These are phyloP conservation scores for Dipus sagitta DNA, from an alignment of 2,797 vertebrate species.

Conservation along the genomic window DNA sequence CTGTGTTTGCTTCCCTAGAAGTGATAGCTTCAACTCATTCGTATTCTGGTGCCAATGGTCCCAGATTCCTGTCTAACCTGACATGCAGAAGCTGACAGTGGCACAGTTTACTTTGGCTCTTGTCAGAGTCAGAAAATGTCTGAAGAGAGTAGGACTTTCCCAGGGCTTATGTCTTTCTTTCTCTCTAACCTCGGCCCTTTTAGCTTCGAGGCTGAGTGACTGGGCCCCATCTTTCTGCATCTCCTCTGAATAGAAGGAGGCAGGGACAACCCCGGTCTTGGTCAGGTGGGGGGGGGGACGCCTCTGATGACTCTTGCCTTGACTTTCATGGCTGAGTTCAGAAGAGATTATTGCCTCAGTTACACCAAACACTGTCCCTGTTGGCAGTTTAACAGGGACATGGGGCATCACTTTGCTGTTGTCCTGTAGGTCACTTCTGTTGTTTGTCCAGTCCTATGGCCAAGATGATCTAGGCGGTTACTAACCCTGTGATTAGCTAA, in stretches of 20 bases:
- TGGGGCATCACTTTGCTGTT: background rate
- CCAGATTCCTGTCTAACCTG: background rate
- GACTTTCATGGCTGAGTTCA: background rate
- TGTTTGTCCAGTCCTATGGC: slow-evolving; percentile 44
- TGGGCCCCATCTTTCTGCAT: too few relatives aligned
- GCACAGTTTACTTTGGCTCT: background rate
- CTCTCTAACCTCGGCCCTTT: background rate
- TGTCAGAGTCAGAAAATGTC: background rate
- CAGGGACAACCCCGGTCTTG: background rate
- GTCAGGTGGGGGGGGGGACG: background rate
- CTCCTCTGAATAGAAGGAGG: background rate
- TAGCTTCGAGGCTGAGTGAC: slow-evolving; percentile 13
- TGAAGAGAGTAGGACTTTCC: slow-evolving; percentile 1
- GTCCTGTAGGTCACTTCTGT: background rate
- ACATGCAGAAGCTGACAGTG: background rate
- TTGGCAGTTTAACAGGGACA: slow-evolving; percentile 23
- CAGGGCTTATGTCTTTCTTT: slow-evolving; percentile 10
- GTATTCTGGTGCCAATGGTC: background rate
- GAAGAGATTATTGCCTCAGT: slow-evolving; percentile 32
- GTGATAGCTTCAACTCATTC: background rate
- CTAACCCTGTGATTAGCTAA: slow-evolving; percentile 50
- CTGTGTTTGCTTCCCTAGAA: background rate
- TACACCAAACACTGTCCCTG: background rate
- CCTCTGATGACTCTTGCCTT: slow-evolving; percentile 17
- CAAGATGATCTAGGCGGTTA: background rate